These are phyloP conservation scores for Acronicta psi DNA, from an alignment of 2,888 invertebrate species.

Conservation along the genomic window DNA sequence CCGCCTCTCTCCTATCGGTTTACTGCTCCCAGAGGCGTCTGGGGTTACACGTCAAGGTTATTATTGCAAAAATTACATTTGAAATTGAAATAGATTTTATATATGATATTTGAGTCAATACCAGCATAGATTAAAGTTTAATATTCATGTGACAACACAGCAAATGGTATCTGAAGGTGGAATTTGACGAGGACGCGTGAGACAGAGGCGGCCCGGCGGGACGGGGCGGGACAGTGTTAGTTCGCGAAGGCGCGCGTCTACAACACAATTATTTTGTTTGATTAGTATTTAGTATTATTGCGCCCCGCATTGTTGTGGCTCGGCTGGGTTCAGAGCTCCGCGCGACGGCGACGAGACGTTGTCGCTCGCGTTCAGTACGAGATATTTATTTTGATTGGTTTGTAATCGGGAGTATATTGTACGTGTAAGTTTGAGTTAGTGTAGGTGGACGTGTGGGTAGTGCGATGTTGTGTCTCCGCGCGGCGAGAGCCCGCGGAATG, in stretches of 20 bases:
- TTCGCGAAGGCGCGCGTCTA: constrained; percentile 87
- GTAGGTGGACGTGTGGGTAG: constrained; percentile 84
- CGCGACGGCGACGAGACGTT: constrained; percentile 60
- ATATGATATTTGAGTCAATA: constrained; percentile 47
- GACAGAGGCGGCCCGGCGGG: constrained; percentile 61
- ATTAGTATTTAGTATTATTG: constrained; percentile 78
- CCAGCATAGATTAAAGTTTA: constrained; percentile 37
- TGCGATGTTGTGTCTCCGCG: constrained; percentile 87
- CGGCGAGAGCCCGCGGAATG: constrained; percentile 83
- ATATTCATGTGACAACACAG: constrained; percentile 34
- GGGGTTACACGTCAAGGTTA: constrained; percentile 60
- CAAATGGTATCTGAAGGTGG: constrained; percentile 17
- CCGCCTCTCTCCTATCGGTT: constrained; percentile 65
- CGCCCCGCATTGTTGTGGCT: constrained; percentile 72
- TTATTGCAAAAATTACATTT: constrained; percentile 55
- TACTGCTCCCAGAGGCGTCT: constrained; percentile 67
- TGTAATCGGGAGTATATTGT: constrained; percentile 72
- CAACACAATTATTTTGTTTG: constrained; percentile 85
- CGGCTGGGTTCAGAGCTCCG: constrained; percentile 71
- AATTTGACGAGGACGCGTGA: constrained; percentile 23
- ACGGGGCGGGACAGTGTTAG: constrained; percentile 66
- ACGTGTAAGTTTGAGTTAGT: constrained; percentile 79
- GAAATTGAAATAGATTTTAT: constrained; percentile 56
- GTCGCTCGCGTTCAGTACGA: constrained; percentile 61
- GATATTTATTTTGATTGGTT: constrained; percentile 69